These are phyloP conservation scores for Calliphora vicina DNA, from an alignment of 1,140 invertebrate species.

Conservation along the genomic window DNA sequence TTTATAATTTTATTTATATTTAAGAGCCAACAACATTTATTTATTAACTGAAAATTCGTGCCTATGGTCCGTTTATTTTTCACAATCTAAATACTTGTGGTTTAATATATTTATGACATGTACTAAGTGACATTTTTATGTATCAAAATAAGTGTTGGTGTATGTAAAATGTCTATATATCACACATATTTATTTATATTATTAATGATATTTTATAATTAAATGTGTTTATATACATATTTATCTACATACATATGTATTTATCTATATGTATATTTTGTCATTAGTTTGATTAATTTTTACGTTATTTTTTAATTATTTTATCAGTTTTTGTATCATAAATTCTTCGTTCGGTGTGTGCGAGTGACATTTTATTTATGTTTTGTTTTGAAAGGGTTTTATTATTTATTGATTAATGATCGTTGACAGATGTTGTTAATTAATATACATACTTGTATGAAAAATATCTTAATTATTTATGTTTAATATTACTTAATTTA, in stretches of 20 bases:
- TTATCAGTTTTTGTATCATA: background rate
- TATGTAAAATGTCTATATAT: background rate
- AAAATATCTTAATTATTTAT: background rate
- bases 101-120: background rate
- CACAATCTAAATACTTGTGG: background rate
- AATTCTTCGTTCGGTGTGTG: background rate
- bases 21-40: background rate
- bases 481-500: background rate
- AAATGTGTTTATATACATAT: too few relatives aligned
- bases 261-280: background rate
- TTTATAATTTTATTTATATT: background rate
- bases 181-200: background rate
- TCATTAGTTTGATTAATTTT: conserved; percentile 30
- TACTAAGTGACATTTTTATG: background rate
- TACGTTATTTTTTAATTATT: conserved; percentile 18
- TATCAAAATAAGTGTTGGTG: background rate
- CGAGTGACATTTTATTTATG: background rate
- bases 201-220: conserved; percentile 11
- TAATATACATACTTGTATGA: background rate
- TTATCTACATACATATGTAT: too few relatives aligned
- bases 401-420: conserved; percentile 24
- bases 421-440: conserved; percentile 30
- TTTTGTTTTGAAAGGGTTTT: background rate
- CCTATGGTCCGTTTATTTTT: background rate
- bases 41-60: background rate